Evolutionary conservation across 2,797 vertebrate species (phyloP).

Genomic region (Podargus strigoides): DNA sequence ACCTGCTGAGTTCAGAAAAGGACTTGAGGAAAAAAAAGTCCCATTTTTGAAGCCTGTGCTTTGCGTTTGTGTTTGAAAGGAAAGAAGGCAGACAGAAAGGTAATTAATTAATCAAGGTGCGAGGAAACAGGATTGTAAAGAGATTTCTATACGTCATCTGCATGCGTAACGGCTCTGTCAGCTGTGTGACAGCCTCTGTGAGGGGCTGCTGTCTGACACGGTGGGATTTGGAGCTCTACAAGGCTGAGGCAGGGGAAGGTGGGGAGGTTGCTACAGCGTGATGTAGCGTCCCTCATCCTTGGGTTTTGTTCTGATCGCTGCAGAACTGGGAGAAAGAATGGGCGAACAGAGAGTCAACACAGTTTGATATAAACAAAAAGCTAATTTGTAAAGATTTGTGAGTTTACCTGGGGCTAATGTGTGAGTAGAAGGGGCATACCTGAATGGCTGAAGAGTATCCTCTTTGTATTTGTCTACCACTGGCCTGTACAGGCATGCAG

Average conservation of each 20-base stretch:
- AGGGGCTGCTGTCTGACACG: not conserved
- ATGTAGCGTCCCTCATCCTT: not conserved
- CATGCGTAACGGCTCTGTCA: not conserved
- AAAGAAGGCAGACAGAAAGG: constrained; percentile 16
- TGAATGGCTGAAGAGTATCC: not conserved
- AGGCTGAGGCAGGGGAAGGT: not conserved
- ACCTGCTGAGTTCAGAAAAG: constrained; percentile 58
- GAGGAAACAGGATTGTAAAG: not conserved
- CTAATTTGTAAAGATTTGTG: not conserved
- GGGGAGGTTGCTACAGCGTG: not conserved
- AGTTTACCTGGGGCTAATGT: not conserved
- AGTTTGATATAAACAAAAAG: not conserved
- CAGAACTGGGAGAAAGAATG: not conserved
- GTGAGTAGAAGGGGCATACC: not conserved
- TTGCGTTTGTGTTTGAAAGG: constrained; percentile 3
- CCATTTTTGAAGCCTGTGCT: not conserved
- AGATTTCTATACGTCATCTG: not conserved
- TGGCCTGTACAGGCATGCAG: not conserved
- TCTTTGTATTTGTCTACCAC: not conserved
- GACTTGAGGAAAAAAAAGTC: not conserved
- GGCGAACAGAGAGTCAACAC: not conserved
- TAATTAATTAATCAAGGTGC: not conserved
- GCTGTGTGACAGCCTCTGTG: not conserved
- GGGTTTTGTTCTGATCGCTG: not conserved
- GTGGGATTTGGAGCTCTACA: not conserved